Conservation (phyloP, 2,113 vertebrate genomes). For the Neolamprologus tretocephalus region DNA sequence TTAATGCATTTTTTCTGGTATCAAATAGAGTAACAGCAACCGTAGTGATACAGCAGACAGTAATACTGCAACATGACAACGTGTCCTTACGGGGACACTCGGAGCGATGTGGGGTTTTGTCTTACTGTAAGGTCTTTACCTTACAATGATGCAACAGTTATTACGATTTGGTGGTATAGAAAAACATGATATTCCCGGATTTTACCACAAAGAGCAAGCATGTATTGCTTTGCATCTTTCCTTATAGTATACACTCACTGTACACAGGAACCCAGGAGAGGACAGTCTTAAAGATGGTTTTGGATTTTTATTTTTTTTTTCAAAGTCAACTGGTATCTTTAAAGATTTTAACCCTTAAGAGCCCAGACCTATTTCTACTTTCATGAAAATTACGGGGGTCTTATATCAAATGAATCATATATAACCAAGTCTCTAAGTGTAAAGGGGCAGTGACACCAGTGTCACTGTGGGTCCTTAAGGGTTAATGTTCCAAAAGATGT, state of each 20-base stretch:
- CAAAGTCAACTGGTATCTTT: not conserved
- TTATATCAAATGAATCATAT: no score
- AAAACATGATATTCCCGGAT: not conserved
- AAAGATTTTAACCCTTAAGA: no score
- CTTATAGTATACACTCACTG: not conserved
- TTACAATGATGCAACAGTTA: not conserved
- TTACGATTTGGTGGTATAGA: not conserved
- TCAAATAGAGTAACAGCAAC: not conserved
- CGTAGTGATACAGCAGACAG: not conserved
- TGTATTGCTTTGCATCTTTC: not conserved
- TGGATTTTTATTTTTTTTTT: accelerated
- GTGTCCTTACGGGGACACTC: not conserved
- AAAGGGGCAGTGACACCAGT: no score
- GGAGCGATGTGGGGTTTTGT: not conserved
- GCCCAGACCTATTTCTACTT: no score
- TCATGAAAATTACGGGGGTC: no score
- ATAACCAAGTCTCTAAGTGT: no score
- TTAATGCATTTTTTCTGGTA: not conserved
- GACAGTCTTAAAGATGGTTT: not conserved
- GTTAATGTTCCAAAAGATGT: not conserved
- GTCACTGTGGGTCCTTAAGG: no score
- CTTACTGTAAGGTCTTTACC: not conserved
- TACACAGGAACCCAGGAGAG: not conserved
- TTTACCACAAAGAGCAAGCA: not conserved
- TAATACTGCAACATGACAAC: constrained; percentile 11